phyloP scores from a whole-genome alignment of 1,140 invertebrate genomes.

The Coboldia fuscipes region DNA sequence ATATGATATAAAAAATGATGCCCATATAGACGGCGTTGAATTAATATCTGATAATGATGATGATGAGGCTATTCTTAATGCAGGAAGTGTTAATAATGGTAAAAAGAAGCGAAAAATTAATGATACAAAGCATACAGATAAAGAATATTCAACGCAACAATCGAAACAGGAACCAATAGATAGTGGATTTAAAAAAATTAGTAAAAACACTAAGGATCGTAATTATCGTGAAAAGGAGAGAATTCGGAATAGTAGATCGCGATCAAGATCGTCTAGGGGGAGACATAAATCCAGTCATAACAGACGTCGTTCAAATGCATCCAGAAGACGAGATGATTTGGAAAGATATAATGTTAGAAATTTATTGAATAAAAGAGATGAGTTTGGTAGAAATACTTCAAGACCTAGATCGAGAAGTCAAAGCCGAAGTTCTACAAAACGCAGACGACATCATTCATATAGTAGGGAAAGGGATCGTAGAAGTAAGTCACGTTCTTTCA shows the following conservation, averaged over 20 bases:
- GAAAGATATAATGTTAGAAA: slow-evolving; percentile 62
- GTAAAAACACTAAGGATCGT: slow-evolving; percentile 54
- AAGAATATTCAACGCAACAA: slow-evolving; percentile 14
- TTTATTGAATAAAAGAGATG: slow-evolving; percentile 52
- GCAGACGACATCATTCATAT: slow-evolving; percentile 1
- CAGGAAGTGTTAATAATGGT: slow-evolving; percentile 32
- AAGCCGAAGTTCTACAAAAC: slow-evolving; percentile 6
- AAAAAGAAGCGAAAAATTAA: slow-evolving; percentile 25
- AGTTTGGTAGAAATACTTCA: slow-evolving; percentile 51
- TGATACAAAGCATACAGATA: slow-evolving; percentile 12
- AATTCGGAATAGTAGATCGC: slow-evolving; percentile 9
- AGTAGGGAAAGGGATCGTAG: too few relatives aligned
- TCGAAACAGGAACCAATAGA: slow-evolving; percentile 16
- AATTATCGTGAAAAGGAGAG: slow-evolving; percentile 47
- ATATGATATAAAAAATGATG: background rate
- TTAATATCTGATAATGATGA: slow-evolving; percentile 46
- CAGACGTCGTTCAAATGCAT: slow-evolving; percentile 19
- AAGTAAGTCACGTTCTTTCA: too few relatives aligned
- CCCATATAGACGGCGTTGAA: slow-evolving; percentile 24
- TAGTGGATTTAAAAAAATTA: slow-evolving; percentile 56
- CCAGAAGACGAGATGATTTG: slow-evolving; percentile 42
- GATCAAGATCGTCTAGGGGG: slow-evolving; percentile 5
- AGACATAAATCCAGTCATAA: slow-evolving; percentile 17
- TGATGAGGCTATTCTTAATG: slow-evolving; percentile 30
- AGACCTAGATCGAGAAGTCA: slow-evolving; percentile 12